Evolutionary conservation across 2,113 vertebrate species (phyloP), one percentile per base, ranked within the genome.

Genomic region (Zootoca vivipara): DNA sequence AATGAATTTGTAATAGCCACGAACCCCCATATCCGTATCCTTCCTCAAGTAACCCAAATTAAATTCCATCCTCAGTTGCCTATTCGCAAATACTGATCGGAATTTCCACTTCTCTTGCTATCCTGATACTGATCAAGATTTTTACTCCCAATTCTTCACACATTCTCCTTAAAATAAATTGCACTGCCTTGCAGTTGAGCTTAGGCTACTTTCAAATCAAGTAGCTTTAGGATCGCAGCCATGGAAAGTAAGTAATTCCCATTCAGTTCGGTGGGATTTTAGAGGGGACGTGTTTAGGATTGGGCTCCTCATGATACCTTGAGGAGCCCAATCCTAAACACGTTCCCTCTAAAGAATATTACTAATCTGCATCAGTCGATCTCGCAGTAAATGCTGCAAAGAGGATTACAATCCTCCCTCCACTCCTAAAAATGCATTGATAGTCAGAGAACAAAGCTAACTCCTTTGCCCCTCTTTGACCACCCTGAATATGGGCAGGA

Each of bases 1-100:
- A 93, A 87, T 83, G 46, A 85, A 70, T 87, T 85, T 89, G 91
- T 91, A 24, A 10, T 46, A 28, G 1, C 26, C 46, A 72, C 9
- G 16, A 62, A 62, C 30, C 13, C 12, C 28, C 3, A 28, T 13
- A 16, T n/a, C 15, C 28, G 35, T 62, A 33, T 33, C 9, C 7
- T 8, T 8, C 7, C 16, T 80, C 30, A 62, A 12, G 12, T 22
- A 35, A 81, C 20, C 56, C 30, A 64, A 8, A 81, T 15, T 35
- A 62, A 80, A 42, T 33, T 8, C 78, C 46, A 18, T 15, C n/a
- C n/a, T 35, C 79, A 62, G 3, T 33, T 81, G 30, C 56, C n/a
- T 35, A 22, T 35, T 35, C 56, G 22, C n/a, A 80, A 16, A 15
- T n/a, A 10, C n/a, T 10, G 30, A 80, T 80, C n/a, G 58, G 78